Evolutionary conservation across 1,140 invertebrate genomes (phyloP).

Genomic region (Pseudoatta argentina): DNA sequence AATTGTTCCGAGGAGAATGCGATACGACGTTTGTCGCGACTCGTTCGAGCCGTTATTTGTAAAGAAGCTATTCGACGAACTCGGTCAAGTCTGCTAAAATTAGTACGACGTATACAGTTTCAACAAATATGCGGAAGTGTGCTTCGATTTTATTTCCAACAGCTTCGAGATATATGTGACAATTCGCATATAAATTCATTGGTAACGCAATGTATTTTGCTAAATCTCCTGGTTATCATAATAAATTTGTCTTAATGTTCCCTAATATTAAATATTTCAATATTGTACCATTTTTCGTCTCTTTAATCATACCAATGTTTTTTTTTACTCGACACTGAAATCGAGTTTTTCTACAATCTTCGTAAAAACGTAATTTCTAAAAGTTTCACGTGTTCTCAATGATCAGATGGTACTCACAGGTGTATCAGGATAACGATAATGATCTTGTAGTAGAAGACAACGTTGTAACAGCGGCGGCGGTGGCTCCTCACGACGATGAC

Average conservation of each 20-base stretch:
- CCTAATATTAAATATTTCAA: background rate
- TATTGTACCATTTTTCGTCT: background rate
- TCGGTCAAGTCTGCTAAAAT: constrained; percentile 55
- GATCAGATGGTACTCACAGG: constrained; percentile 76
- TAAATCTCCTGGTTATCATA: constrained; percentile 2
- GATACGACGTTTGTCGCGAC: constrained; percentile 31
- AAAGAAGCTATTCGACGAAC: constrained; percentile 53
- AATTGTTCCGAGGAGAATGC: constrained; percentile 8
- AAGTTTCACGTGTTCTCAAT: background rate
- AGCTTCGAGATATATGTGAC: constrained; percentile 20
- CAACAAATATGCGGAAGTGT: constrained; percentile 50
- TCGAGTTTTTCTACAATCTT: background rate
- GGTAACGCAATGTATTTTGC: background rate
- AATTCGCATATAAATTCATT: constrained; percentile 30
- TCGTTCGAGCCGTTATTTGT: constrained; percentile 51
- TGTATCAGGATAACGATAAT: constrained; percentile 79
- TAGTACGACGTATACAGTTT: constrained; percentile 50
- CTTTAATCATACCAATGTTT: background rate
- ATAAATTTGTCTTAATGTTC: background rate
- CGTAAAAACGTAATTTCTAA: background rate
- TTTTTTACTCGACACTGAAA: background rate
- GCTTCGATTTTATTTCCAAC: constrained; percentile 48
- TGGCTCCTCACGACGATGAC: constrained; percentile 75
- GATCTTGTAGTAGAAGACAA: constrained; percentile 80
- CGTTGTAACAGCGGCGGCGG: constrained; percentile 79